These are phyloP conservation scores for Synergus laeviventris DNA, from an alignment of 2,888 invertebrate species.

Conservation along the genomic window DNA sequence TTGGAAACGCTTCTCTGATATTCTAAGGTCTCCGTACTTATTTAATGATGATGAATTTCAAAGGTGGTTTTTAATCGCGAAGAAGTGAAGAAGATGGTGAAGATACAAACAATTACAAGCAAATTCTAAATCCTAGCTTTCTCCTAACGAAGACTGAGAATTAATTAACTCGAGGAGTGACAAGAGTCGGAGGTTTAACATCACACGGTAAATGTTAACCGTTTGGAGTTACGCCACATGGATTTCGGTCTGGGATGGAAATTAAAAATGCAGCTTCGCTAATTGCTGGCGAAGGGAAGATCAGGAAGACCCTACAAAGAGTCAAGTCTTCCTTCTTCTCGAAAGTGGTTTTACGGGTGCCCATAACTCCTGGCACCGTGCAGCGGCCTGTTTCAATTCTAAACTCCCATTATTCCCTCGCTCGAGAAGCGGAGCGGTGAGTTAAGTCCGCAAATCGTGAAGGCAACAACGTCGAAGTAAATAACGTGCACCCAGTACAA, in stretches of 20 bases:
- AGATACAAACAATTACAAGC: background rate
- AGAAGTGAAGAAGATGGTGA: background rate
- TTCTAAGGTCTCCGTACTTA: background rate
- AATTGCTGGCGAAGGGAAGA: slow-evolving; percentile 53
- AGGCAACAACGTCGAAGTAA: slow-evolving; percentile 45
- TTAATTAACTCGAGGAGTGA: background rate
- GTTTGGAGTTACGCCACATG: slow-evolving; percentile 4
- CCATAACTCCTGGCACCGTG: slow-evolving; percentile 43
- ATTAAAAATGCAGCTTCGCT: slow-evolving; percentile 37
- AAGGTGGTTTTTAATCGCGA: background rate
- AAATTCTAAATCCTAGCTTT: background rate
- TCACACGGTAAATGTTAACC: slow-evolving; percentile 19
- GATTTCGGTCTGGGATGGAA: slow-evolving; percentile 9
- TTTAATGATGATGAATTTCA: background rate
- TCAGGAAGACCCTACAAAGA: slow-evolving; percentile 44
- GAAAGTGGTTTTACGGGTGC: slow-evolving; percentile 50
- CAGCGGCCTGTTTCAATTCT: slow-evolving; percentile 48
- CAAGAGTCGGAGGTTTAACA: background rate
- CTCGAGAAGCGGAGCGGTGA: slow-evolving; percentile 45
- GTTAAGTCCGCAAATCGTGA: slow-evolving; percentile 46
- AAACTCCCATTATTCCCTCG: slow-evolving; percentile 59
- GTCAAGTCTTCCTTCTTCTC: slow-evolving; percentile 33
- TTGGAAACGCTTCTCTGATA: background rate
- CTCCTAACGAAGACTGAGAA: slow-evolving; percentile 21
- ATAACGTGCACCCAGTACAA: slow-evolving; percentile 39